Evolutionary conservation across 1,140 invertebrate species (phyloP).

Genomic region (Drosophila parabipectinata): DNA sequence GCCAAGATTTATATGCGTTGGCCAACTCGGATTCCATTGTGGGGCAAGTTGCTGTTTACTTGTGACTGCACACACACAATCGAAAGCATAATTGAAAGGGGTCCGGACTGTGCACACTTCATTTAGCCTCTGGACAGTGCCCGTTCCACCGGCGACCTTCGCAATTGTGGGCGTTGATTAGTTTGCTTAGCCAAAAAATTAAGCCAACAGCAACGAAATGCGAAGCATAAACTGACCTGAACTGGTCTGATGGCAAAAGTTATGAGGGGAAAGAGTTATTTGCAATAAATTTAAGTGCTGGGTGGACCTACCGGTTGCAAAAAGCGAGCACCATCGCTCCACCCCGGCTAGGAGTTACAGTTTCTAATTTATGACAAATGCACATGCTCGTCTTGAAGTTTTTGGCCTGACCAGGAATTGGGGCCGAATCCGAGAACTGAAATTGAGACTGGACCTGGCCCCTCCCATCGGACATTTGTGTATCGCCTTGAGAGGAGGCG

Average conservation of each 20-base stretch:
- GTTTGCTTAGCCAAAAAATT: conserved; percentile 71
- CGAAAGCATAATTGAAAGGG: conserved; percentile 40
- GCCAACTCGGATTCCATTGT: conserved; percentile 54
- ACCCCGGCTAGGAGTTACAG: conserved; percentile 58
- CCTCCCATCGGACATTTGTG: conserved; percentile 24
- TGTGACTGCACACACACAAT: conserved; percentile 57
- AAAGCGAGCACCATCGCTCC: conserved; percentile 24
- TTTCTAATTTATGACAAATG: conserved; percentile 83
- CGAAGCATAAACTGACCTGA: conserved; percentile 26
- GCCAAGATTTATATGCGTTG: conserved; percentile 60
- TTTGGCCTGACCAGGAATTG: conserved; percentile 51
- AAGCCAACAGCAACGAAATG: conserved; percentile 23
- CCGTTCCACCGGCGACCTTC: conserved; percentile 32
- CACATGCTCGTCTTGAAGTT: conserved; percentile 74
- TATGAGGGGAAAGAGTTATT: conserved; percentile 65
- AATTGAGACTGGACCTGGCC: conserved; percentile 33
- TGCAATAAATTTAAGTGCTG: conserved; percentile 79
- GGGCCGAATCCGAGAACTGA: conserved; percentile 25
- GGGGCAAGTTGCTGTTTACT: conserved; percentile 68
- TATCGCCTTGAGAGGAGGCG: conserved; percentile 39
- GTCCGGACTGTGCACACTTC: conserved; percentile 68
- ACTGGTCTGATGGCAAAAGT: conserved; percentile 38
- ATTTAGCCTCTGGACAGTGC: conserved; percentile 64
- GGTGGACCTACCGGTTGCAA: conserved; percentile 22
- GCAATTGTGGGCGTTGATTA: conserved; percentile 72